Evolutionary conservation across 2,113 vertebrate species (phyloP).

Genomic region (Labeo rohita): DNA sequence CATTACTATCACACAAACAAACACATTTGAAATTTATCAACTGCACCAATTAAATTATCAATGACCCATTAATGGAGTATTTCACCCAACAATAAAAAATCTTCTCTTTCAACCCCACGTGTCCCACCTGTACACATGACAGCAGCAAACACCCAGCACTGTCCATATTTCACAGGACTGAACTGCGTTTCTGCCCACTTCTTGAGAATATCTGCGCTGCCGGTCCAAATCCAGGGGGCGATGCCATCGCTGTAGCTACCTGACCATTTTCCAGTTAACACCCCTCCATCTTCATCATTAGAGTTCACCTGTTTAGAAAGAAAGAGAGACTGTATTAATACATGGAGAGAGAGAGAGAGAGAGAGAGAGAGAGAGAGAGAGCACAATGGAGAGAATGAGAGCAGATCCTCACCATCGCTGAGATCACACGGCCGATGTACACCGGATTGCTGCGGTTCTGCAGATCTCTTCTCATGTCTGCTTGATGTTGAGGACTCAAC

Average conservation of each 20-base stretch:
- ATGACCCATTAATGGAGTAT: neutral
- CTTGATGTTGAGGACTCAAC: constrained; percentile 71
- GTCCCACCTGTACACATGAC: constrained; percentile 91
- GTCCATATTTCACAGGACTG: constrained; percentile 87
- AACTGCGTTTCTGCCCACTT: constrained; percentile 80
- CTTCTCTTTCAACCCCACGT: neutral
- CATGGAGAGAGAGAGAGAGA: neutral
- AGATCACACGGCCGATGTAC: constrained; percentile 76
- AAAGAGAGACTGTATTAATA: neutral
- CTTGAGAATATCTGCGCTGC: constrained; percentile 86
- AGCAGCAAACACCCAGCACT: constrained; percentile 97
- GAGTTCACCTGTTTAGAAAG: constrained; percentile 82
- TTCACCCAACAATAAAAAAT: neutral
- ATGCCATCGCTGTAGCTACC: constrained; percentile 79
- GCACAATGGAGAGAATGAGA: neutral
- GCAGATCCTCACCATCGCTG: constrained; percentile 74
- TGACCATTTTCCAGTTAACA: constrained; percentile 90
- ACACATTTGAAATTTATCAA: neutral
- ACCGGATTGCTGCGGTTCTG: constrained; percentile 63
- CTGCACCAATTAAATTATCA: neutral
- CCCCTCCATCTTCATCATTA: constrained; percentile 83
- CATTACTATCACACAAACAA: constrained; percentile 75
- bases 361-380: no score
- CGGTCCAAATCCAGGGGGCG: constrained; percentile 84
- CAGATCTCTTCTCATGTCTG: constrained; percentile 61